phyloP scores from a whole-genome alignment of 2,113 vertebrate species.

The Dissostichus mawsoni region DNA sequence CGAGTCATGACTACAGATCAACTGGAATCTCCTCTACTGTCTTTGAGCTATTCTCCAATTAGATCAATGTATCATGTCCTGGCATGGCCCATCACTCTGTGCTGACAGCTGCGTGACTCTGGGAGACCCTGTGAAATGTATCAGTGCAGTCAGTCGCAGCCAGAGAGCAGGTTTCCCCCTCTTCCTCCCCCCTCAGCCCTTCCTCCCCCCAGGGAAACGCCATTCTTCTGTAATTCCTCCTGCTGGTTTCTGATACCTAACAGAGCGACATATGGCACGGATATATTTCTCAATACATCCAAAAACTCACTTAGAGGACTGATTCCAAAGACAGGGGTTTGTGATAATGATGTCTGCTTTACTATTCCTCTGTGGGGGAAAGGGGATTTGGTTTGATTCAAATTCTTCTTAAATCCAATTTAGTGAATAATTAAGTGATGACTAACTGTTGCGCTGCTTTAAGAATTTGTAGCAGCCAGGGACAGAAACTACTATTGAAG shows the following conservation, averaged over 20 bases:
- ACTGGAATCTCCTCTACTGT: constrained; percentile 60
- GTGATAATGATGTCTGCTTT: constrained; percentile 45
- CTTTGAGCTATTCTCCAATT: constrained; percentile 72
- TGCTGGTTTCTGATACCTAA: constrained; percentile 53
- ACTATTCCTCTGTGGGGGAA: constrained; percentile 8
- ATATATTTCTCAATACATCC: constrained; percentile 62
- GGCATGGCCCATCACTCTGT: constrained; percentile 71
- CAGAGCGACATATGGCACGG: constrained; percentile 35
- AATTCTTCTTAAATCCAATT: constrained; percentile 30
- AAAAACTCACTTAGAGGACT: constrained; percentile 39
- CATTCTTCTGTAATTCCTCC: constrained; percentile 51
- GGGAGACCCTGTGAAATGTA: constrained; percentile 68
- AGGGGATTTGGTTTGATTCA: constrained; percentile 25
- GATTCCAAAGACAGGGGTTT: constrained; percentile 43
- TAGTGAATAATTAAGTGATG: constrained; percentile 17
- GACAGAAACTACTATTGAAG: neutral
- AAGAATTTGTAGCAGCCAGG: neutral
- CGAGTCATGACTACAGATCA: constrained; percentile 51
- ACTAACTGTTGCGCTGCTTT: neutral
- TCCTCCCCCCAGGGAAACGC: constrained; percentile 33
- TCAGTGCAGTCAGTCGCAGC: constrained; percentile 54
- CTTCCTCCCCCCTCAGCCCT: constrained; percentile 31
- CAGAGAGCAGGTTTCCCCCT: constrained; percentile 26
- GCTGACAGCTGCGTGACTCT: constrained; percentile 73
- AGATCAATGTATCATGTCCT: constrained; percentile 71